Evolutionary conservation across 1,140 invertebrate genomes (phyloP), one percentile per base, ranked within the genome.

Genomic region (Drosophila navojoa): DNA sequence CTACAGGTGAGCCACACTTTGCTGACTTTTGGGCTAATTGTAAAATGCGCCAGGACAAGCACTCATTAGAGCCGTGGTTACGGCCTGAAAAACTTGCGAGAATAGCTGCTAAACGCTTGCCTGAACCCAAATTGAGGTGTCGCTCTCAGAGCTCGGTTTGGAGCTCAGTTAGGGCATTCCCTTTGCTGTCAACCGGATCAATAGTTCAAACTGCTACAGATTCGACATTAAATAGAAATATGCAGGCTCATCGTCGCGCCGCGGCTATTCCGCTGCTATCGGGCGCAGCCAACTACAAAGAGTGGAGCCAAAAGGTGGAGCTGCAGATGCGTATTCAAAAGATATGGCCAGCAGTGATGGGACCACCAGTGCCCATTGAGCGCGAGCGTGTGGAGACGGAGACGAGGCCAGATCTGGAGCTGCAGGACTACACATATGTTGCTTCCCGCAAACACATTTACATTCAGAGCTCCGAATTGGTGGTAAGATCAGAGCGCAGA

Each of bases 21-120:
- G 67, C 53, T 58, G 72, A 63, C 67, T 71, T 63, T 45, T 53
- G 61, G 67, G 76, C 73, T 78, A 78, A 78, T 78, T 76, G 68
- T 59, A 76, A 76, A 71, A 62, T 62, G 35, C 71, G 58, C 58
- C 59, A 9, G 50, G 38, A 59, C 54, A 70, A 59, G 72, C 5
- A 53, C 67, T 71, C 67, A 71, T 75, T 75, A 75, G 72, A 63
- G 52, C 58, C 50, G 53, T 74, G 71, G 71, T 70, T 74, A 74
- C 53, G 58, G 72, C 53, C 59, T 68, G 53, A 75, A 75, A 71
- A 75, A 57, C 45, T 13, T 45, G 52, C 70, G 10, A 72, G 55
- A 54, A 50, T 61, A 61, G 57, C 38, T 35, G 38, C 42, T 53
- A 32, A 45, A 47, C 50, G 29, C 15, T 19, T 42, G 53, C 55